Evolutionary conservation across 1,140 invertebrate genomes (phyloP).

Genomic region (Aphis gossypii): DNA sequence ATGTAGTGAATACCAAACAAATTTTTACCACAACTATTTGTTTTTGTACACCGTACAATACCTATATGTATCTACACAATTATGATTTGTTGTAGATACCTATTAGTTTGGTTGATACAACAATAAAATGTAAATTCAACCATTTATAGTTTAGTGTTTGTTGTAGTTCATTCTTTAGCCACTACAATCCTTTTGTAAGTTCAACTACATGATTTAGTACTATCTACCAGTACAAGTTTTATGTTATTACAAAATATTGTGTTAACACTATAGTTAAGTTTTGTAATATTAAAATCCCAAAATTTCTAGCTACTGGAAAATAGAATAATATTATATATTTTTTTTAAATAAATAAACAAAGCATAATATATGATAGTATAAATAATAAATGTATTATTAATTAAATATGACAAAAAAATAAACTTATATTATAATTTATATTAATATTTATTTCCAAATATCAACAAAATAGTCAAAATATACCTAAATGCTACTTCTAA

Average conservation of each 20-base stretch:
- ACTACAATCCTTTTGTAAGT: neutral
- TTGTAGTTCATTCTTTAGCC: neutral
- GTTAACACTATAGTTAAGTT: neutral
- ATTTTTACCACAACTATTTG: neutral
- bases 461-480: too few species aligned
- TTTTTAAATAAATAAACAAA: constrained; percentile 2
- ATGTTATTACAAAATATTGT: neutral
- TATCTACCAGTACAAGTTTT: neutral
- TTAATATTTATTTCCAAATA: too few species aligned
- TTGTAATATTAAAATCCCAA: neutral
- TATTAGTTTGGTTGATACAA: neutral
- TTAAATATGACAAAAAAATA: too few species aligned
- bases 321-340: neutral
- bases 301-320: neutral
- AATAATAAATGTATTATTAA: neutral
- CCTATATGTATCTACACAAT: neutral
- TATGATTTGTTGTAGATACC: neutral
- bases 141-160: neutral
- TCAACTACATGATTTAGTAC: neutral
- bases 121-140: neutral
- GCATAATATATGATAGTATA: neutral
- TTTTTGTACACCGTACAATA: neutral
- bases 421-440: too few species aligned
- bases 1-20: neutral
- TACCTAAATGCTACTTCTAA: neutral